Evolutionary conservation across 2,797 vertebrate species (phyloP).

Genomic region (Tokudaia muenninki): DNA sequence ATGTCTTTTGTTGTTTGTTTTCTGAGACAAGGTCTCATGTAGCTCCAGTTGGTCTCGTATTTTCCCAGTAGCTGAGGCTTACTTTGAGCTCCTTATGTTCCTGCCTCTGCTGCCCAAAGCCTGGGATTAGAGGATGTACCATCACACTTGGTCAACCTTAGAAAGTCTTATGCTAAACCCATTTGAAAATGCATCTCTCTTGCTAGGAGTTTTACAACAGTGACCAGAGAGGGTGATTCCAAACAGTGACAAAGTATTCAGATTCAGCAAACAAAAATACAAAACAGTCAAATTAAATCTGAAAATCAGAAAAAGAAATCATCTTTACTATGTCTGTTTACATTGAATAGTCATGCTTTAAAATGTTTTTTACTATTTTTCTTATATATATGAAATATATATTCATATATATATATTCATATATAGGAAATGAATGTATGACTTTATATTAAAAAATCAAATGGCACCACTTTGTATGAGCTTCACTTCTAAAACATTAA

Average conservation of each 20-base stretch:
- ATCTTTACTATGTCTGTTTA: neutral
- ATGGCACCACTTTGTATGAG: neutral
- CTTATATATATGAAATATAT: too few species aligned
- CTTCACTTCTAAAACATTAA: neutral
- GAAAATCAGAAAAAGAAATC: conserved; percentile 29
- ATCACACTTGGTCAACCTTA: neutral
- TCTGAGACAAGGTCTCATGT: neutral
- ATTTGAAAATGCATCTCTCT: neutral
- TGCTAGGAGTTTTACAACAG: neutral
- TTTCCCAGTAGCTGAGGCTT: too few species aligned
- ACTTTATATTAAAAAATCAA: neutral
- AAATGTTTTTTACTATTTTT: neutral
- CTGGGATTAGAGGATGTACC: neutral
- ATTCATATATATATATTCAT: too few species aligned
- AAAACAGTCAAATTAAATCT: neutral
- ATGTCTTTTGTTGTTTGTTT: neutral
- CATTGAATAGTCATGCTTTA: neutral
- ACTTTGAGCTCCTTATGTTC: neutral
- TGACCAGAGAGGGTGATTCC: neutral
- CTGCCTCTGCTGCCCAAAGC: neutral
- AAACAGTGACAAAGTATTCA: neutral
- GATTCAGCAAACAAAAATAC: neutral
- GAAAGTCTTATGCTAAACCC: neutral
- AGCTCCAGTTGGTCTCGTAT: neutral
- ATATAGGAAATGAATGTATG: neutral